phyloP scores from a whole-genome alignment of 2,888 invertebrate species.

The Dichetophora obliterata region DNA sequence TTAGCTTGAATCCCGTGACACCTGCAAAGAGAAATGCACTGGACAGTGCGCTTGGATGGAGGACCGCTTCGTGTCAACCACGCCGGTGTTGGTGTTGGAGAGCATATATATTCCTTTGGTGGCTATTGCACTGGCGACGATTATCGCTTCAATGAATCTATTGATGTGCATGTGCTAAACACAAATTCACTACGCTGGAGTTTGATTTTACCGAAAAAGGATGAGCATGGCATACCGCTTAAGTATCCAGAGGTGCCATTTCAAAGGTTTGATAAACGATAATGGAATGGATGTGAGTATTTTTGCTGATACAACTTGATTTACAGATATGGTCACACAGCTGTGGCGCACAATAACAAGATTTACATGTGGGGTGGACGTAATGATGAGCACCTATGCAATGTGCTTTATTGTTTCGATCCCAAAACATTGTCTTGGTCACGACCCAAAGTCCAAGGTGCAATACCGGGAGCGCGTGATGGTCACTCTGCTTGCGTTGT shows the following conservation, averaged over 20 bases:
- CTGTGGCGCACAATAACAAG: constrained; percentile 81
- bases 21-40: constrained; percentile 74
- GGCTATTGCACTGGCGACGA: constrained; percentile 85
- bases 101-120: constrained; percentile 89
- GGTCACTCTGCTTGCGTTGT: constrained; percentile 92
- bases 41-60: constrained; percentile 89
- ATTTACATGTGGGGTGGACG: constrained; percentile 91
- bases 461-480: constrained; percentile 85
- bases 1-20: background rate
- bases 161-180: constrained; percentile 89
- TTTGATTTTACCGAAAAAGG: constrained; percentile 71
- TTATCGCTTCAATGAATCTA: constrained; percentile 80
- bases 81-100: constrained; percentile 86
- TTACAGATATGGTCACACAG: constrained; percentile 88
- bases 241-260: constrained; percentile 77
- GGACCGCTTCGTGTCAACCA: constrained; percentile 94
- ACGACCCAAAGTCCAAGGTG: constrained; percentile 76
- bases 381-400: constrained; percentile 84
- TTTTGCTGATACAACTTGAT: background rate
- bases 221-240: constrained; percentile 68
- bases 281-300: background rate
- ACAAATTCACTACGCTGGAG: constrained; percentile 77
- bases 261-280: constrained; percentile 71
- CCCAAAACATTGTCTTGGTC: constrained; percentile 79
- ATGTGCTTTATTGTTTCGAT: constrained; percentile 85